A percentile compares a stretch with the other conserved stretches of the same genome.
These are phyloP conservation scores for Anaspis maculata DNA, from an alignment of 2,888 invertebrate genomes.

Conservation along the genomic window DNA sequence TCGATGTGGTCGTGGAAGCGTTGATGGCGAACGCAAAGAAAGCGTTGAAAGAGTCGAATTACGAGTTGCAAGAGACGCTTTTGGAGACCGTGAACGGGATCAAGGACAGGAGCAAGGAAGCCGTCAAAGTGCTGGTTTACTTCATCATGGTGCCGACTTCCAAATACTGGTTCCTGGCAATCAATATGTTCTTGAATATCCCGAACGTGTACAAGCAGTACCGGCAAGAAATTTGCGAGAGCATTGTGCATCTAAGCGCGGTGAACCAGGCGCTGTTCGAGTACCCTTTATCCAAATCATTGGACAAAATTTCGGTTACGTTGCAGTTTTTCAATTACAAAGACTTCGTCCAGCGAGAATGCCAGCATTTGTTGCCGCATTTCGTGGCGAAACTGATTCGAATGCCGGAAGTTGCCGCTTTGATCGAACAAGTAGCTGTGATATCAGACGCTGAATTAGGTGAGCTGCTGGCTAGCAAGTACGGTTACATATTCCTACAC, in stretches of 20 bases:
- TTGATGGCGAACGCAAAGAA: constrained; percentile 44
- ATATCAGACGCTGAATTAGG: constrained; percentile 50
- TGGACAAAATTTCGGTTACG: constrained; percentile 55
- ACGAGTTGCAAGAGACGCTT: constrained; percentile 47
- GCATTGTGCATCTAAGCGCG: constrained; percentile 50
- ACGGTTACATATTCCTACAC: constrained; percentile 63
- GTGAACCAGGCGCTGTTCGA: constrained; percentile 49
- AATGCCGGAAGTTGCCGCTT: constrained; percentile 48
- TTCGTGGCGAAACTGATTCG: constrained; percentile 52
- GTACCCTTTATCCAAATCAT: constrained; percentile 50
- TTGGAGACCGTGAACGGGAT: constrained; percentile 49
- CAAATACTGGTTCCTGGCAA: constrained; percentile 49
- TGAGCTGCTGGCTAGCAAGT: constrained; percentile 56
- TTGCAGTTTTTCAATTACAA: constrained; percentile 61
- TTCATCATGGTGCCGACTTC: constrained; percentile 58
- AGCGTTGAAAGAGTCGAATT: constrained; percentile 47
- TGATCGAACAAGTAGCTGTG: constrained; percentile 57
- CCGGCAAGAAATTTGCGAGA: constrained; percentile 51
- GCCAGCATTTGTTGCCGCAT: constrained; percentile 58
- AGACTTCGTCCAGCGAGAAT: constrained; percentile 62
- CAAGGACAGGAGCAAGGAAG: constrained; percentile 38
- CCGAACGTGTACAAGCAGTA: constrained; percentile 54
- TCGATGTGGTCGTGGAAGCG: constrained; percentile 41
- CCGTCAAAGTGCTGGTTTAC: constrained; percentile 49
- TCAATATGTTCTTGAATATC: constrained; percentile 49